These are phyloP conservation scores for Lepidurus packardi DNA, from an alignment of 1,140 invertebrate species.

Conservation along the genomic window DNA sequence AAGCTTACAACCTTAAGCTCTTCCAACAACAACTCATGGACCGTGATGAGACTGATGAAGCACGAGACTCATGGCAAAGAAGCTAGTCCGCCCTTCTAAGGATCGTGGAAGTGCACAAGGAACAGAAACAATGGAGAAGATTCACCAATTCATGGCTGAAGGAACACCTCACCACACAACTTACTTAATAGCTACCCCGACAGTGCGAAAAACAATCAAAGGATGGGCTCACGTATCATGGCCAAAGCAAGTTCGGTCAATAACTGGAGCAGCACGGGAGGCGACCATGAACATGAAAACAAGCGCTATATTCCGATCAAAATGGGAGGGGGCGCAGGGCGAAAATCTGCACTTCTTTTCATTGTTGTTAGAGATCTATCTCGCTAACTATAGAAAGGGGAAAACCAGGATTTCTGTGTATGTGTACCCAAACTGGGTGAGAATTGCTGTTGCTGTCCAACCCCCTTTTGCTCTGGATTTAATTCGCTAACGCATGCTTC, in stretches of 20 bases:
- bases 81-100: too few species aligned
- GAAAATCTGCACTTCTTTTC: background rate
- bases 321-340: background rate
- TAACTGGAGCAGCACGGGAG: background rate
- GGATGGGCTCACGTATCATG: background rate
- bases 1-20: too few species aligned
- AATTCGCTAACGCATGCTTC: too few species aligned
- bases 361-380: too few species aligned
- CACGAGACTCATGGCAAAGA: too few species aligned
- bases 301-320: conserved; percentile 1
- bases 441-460: too few species aligned
- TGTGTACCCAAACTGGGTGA: too few species aligned
- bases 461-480: too few species aligned
- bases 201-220: conserved; percentile 7
- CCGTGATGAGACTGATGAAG: too few species aligned
- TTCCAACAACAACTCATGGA: too few species aligned
- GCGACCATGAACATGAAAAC: conserved; percentile 21
- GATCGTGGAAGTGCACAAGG: background rate
- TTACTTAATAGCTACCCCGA: background rate
- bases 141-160: background rate
- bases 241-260: background rate
- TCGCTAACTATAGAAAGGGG: too few species aligned
- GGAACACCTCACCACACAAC: background rate
- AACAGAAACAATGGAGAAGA: background rate
- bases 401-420: too few species aligned